Conservation (phyloP, 2,888 invertebrate species). For the Tanypteryx hageni region DNA sequence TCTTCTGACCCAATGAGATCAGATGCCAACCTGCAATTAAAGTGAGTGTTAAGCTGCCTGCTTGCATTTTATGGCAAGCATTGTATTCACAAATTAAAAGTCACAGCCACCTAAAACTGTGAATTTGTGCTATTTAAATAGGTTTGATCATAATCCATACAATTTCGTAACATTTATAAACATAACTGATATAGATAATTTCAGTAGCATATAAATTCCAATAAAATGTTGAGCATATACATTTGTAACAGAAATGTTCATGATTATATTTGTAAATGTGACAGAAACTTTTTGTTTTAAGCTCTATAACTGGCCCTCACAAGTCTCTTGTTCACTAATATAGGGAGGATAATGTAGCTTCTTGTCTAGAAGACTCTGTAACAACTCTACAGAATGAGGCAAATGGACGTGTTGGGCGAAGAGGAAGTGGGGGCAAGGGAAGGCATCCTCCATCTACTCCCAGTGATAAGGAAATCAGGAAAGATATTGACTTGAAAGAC, state of each 20-base stretch:
- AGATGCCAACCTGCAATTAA: background rate
- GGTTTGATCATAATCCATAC: too few species aligned
- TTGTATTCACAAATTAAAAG: background rate
- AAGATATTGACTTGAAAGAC: slow-evolving; percentile 12
- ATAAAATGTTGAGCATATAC: too few species aligned
- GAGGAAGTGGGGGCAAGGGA: slow-evolving; percentile 34
- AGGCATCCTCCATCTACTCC: slow-evolving; percentile 4
- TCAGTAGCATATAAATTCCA: too few species aligned
- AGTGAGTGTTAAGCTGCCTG: background rate
- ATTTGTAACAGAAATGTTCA: too few species aligned
- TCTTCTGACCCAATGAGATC: slow-evolving; percentile 15
- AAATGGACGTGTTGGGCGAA: slow-evolving; percentile 9
- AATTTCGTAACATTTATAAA: too few species aligned
- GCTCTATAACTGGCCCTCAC: background rate
- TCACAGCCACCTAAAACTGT: background rate
- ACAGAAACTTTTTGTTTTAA: too few species aligned
- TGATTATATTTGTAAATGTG: too few species aligned
- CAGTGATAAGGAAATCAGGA: background rate
- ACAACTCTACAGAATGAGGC: slow-evolving; percentile 45
- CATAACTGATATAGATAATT: too few species aligned
- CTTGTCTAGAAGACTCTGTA: slow-evolving; percentile 16
- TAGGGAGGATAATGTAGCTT: background rate
- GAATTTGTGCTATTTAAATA: too few species aligned
- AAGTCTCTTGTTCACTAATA: background rate
- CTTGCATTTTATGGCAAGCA: background rate